phyloP scores from a whole-genome alignment of 2,888 invertebrate genomes.

The Machimus atricapillus region DNA sequence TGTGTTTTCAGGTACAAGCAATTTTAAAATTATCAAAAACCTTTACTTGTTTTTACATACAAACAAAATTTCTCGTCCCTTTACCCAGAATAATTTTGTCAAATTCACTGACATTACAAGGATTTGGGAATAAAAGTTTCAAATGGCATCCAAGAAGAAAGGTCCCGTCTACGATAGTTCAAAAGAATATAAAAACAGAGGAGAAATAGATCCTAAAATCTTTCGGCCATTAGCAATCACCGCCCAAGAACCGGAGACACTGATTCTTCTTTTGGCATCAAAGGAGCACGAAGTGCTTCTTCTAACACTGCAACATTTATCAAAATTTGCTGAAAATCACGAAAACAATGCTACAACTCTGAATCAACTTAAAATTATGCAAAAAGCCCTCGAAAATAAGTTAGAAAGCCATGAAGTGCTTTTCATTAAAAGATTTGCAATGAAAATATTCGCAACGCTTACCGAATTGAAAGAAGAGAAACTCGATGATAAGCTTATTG shows the following conservation, averaged over 20 bases:
- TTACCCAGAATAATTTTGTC: not conserved
- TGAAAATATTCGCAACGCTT: slow-evolving; percentile 41
- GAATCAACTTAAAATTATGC: slow-evolving; percentile 13
- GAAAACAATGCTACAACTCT: slow-evolving; percentile 19
- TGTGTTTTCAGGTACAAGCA: too few relatives aligned
- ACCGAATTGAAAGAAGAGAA: not conserved
- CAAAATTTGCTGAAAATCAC: slow-evolving; percentile 36
- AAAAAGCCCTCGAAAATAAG: slow-evolving; percentile 24
- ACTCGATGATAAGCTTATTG: not conserved
- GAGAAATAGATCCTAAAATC: not conserved
- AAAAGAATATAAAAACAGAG: not conserved
- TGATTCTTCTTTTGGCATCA: slow-evolving; percentile 20
- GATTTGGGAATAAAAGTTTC: not conserved
- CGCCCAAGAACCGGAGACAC: slow-evolving; percentile 19
- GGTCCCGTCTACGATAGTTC: not conserved
- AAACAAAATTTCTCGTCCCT: not conserved
- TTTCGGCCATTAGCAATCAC: not conserved
- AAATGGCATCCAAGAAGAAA: not conserved
- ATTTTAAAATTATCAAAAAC: too few relatives aligned
- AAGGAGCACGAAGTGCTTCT: slow-evolving; percentile 40
- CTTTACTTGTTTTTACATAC: too few relatives aligned
- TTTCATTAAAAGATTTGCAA: slow-evolving; percentile 40
- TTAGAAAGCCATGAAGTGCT: slow-evolving; percentile 24
- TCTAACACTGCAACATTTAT: slow-evolving; percentile 29
- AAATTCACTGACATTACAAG: not conserved